These are phyloP conservation scores for Spea hammondii DNA, from an alignment of 2,797 vertebrate species.

Conservation along the genomic window DNA sequence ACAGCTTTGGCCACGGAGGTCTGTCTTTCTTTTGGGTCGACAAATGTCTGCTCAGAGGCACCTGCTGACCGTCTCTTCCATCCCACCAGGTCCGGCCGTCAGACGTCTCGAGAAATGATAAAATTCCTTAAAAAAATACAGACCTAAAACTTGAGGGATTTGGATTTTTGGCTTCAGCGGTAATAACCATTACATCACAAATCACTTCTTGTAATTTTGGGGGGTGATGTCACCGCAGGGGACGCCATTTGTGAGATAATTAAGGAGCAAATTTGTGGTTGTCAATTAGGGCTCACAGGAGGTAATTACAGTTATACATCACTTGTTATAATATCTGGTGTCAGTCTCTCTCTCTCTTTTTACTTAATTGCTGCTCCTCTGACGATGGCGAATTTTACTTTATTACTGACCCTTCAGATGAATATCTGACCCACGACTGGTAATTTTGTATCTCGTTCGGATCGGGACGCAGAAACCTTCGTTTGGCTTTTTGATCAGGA, in stretches of 20 bases:
- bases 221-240: constrained; percentile 34
- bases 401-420: constrained; percentile 7
- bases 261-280: constrained; percentile 8
- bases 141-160: background rate
- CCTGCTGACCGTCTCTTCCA: too few species aligned
- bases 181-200: constrained; percentile 12
- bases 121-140: too few species aligned
- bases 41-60: too few species aligned
- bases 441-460: constrained; percentile 6
- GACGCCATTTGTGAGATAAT: constrained; percentile 32
- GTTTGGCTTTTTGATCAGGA: constrained; percentile 3
- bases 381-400: constrained; percentile 2
- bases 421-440: constrained; percentile 9
- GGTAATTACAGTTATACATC: constrained; percentile 21
- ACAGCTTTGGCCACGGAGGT: too few species aligned
- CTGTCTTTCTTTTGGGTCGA: too few species aligned
- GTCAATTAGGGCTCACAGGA: constrained; percentile 1
- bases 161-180: background rate
- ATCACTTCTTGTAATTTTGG: background rate
- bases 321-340: constrained; percentile 2
- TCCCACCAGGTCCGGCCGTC: too few species aligned
- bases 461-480: background rate
- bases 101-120: too few species aligned
- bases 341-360: background rate
- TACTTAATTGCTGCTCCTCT: constrained; percentile 5